These are phyloP conservation scores for Eurois occulta DNA, from an alignment of 2,888 invertebrate genomes.

Conservation along the genomic window DNA sequence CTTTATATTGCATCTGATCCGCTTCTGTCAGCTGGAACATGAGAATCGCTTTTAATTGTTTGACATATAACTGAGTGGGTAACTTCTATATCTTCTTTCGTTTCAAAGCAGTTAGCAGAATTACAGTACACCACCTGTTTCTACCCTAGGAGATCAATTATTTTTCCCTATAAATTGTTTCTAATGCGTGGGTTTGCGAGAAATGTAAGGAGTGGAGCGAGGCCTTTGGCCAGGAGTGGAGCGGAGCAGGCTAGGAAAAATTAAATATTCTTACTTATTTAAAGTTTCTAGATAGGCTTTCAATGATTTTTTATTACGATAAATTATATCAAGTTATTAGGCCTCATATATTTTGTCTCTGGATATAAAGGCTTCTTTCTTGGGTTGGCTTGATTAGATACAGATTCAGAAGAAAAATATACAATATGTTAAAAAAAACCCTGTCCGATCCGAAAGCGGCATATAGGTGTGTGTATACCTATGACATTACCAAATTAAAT, in stretches of 20 bases:
- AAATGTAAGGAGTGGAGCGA: no score
- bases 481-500: no score
- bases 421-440: no score
- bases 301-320: not conserved
- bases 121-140: not conserved
- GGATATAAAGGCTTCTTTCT: not conserved
- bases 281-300: no score
- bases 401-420: not conserved
- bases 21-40: constrained; percentile 95
- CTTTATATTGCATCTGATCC: constrained; percentile 99
- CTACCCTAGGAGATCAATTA: no score
- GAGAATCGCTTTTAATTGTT: not conserved
- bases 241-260: no score
- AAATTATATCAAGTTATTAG: no score
- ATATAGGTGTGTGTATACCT: no score
- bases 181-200: no score
- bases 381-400: not conserved
- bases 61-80: not conserved
- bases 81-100: not conserved
- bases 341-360: not conserved
- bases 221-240: no score
- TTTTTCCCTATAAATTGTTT: not conserved
- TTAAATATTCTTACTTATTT: no score
- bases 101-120: not conserved
- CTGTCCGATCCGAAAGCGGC: no score